Conservation (phyloP, 2,888 invertebrate genomes). For the Dicycla oo region DNA sequence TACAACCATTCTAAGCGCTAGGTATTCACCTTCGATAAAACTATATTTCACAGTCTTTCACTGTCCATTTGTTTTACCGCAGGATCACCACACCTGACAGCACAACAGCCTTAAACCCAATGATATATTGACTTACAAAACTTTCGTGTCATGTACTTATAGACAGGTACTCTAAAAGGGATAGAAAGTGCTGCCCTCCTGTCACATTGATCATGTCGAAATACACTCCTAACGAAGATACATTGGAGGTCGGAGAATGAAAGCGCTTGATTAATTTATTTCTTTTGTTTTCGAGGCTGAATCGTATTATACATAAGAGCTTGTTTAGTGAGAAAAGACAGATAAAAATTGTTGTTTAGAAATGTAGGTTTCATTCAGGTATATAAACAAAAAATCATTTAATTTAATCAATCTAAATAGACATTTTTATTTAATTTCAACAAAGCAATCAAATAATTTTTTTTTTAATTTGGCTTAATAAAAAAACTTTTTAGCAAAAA, state of each 20-base stretch:
- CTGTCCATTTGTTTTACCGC: constrained; percentile 17
- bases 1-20: too few species aligned
- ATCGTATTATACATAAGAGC: neutral
- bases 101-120: neutral
- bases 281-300: constrained; percentile 9
- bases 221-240: constrained; percentile 41
- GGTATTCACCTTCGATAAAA: neutral
- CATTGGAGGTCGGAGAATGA: constrained; percentile 11
- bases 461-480: too few species aligned
- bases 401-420: too few species aligned
- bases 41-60: constrained; percentile 7
- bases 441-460: too few species aligned
- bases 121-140: constrained; percentile 24
- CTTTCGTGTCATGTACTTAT: constrained; percentile 4
- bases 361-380: neutral
- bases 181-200: neutral
- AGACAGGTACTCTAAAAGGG: neutral
- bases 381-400: too few species aligned
- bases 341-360: neutral
- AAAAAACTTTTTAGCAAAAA: too few species aligned
- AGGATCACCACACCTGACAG: neutral
- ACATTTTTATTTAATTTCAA: too few species aligned
- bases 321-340: neutral
- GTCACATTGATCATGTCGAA: constrained; percentile 32
- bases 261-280: constrained; percentile 34